Evolutionary conservation across 1,140 invertebrate species (phyloP), one percentile per base, ranked within the genome.

Genomic region (Caerostris darwini): DNA sequence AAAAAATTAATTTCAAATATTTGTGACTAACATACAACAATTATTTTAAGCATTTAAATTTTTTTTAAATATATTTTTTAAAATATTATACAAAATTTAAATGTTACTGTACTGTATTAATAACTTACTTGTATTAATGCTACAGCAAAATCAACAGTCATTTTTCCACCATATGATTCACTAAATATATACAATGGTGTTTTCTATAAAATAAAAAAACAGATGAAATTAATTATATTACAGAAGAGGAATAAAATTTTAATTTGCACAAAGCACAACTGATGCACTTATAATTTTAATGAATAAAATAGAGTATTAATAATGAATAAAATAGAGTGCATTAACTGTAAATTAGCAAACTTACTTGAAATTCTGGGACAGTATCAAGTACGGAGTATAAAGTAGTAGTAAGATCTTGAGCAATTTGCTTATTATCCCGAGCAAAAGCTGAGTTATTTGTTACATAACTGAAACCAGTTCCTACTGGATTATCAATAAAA

Each of bases 161-260:
- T 98, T 96, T 99, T 99, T 1, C 98, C 98, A 17, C 98, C 98
- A 96, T 99, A 99, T 0, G 98, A 98, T 95, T 99, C 98, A 53
- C 97, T 97, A 94, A 97, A 97, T 81, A 99, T 98, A 95, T 98
- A 99, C 14, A 98, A 96, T 1, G 98, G 97, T 3, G 97, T 97
- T 6, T 96, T 96, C 95, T 97, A 96, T 69, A 95, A 96, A 94
- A 86, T 83, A 59, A 77, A 61, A 92, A 64, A 5, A 82, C 17
- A 82, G 50, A 53, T 34, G 34, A 34, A 34, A 34, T 34, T 34
- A 34, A 34, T 34, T 34, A 34, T 34, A 34, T 34, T 34, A 34
- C 34, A 34, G 34, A 34, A 34, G 34, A 34, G 34, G 34, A 34
- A 34, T 34, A 34, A 34, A 34, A 34, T 34, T 34, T 34, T 34